Conservation (phyloP, 1,140 invertebrate species). For the Cataglyphis hispanica region DNA sequence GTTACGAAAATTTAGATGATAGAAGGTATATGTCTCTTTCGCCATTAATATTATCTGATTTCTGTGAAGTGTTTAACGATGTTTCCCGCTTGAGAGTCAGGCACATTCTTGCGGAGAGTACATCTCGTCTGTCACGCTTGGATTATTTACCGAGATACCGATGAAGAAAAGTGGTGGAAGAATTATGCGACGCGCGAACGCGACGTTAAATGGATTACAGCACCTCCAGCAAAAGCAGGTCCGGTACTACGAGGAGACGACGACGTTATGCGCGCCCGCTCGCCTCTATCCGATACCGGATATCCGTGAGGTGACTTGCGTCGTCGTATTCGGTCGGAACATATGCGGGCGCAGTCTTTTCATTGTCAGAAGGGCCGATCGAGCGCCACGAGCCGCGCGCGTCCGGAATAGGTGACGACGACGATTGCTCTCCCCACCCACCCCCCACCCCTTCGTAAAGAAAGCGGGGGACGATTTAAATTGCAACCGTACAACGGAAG, state of each 20-base stretch:
- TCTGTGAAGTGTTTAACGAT: neutral
- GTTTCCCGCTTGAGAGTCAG: neutral
- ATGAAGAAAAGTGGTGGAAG: conserved; percentile 24
- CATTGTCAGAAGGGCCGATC: conserved; percentile 25
- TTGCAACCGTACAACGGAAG: neutral
- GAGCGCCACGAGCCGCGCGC: conserved; percentile 22
- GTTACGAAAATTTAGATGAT: neutral
- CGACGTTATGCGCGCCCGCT: conserved; percentile 36
- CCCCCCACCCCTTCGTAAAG: neutral
- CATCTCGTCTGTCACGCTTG: neutral
- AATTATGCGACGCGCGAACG: conserved; percentile 34
- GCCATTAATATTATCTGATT: neutral
- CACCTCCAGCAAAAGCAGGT: conserved; percentile 11
- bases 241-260: conserved; percentile 49
- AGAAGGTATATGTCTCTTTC: neutral
- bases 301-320: conserved; percentile 82
- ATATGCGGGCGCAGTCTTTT: conserved; percentile 80
- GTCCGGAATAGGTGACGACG: conserved; percentile 11
- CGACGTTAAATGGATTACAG: conserved; percentile 26
- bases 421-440: conserved; percentile 10
- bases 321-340: conserved; percentile 67
- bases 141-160: conserved; percentile 16
- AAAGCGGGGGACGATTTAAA: conserved; percentile 1
- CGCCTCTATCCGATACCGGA: conserved; percentile 78
- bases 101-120: neutral